Base-by-base conservation (phyloP, 2,888 invertebrate species). In the Dorcus parallelipipedus region DNA sequence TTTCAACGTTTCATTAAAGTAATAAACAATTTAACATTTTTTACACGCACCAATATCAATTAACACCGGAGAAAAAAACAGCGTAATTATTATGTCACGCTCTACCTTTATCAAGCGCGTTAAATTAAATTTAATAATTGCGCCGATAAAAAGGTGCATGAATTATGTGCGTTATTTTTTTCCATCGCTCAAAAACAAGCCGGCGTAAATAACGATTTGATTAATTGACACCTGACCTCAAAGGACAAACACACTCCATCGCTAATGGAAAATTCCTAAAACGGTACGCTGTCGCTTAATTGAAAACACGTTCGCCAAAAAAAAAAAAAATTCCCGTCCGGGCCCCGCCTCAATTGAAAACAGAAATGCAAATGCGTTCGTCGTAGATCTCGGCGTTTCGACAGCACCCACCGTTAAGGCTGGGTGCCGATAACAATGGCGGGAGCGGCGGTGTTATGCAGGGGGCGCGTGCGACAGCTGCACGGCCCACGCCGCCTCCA, bases 381-480 rank as follows among this genome's bases (percentile, higher is more conserved):
- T 49, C 51, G 40, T 52, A 54, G 50, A 49, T 45, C 42, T 48
- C 52, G 49, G 33, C 43, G 54, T 58, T 63, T 61, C 59, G 65
- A 60, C 62, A 63, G 61, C 65, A 65, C 65, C 65, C 62, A 64
- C 64, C 38, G 52, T 52, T 53, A 58, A 45, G 61, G 65, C 60
- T 61, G 61, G 63, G 65, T 57, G 58, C 60, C 52, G 55, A 49
- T 58, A 64, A 64, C 65, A 65, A 65, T 65, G 62, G 63, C 60
- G 56, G 65, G 65, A 63, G 65, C 62, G 65, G 61, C 63, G 60
- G 60, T 58, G 61, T 58, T 64, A 60, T 61, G 59, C 57, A 58
- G 60, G 60, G 63, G 64, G 59, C 61, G 61, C 51, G 56, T 50
- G 56, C 59, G 60, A 62, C 63, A 62, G 63, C 58, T 65, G 62